Base-by-base conservation (phyloP, 2,888 invertebrate species). In the Eupithecia centaureata region DNA sequence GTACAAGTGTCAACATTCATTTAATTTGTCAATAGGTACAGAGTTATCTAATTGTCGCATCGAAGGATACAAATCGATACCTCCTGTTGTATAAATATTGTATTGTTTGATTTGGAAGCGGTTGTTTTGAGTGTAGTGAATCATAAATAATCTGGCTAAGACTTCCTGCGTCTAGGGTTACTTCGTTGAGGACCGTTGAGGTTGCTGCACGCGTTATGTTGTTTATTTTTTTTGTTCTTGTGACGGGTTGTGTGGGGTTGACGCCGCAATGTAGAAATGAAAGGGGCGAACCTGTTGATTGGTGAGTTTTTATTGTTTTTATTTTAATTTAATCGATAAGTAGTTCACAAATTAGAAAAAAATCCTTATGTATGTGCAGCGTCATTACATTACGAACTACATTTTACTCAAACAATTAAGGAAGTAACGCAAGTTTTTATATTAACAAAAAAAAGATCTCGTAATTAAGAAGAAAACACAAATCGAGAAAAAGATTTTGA, bases 241-340 rank as follows among this genome's bases (percentile, higher is more conserved):
- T 88, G 71, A 78, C 72, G 72, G 76, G 75, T 66, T 83, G 85
- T 73, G 72, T 71, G 28, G 77, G 86, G 65, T 77, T 88, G 63
- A 87, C 92, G 65, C 92, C 91, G 62, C 93, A 92, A 76, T 94
- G 94, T 75, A 86, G 92, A 74, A 95, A 96, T 87, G 95, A 96
- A 81, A 91, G 92, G 72, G 95, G 95, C 64, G 91, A 95, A 66
- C 87, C 94, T 13, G 95, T 96, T 10, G 96, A 96, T 86, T 96
- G 96, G 96, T 96, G 88, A 94, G 92, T 86, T 67, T 62, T 73
- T 47, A 47, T 18, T 42, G 8, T 38, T 42, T 32, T n/a, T n/a
- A n/a, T n/a, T n/a, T n/a, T n/a, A n/a, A n/a, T n/a, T n/a, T n/a
- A n/a, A n/a, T n/a, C n/a, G n/a, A n/a, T n/a, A n/a, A n/a, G n/a